These are phyloP conservation scores for Bombylius discolor DNA, from an alignment of 2,888 invertebrate species.

Conservation along the genomic window DNA sequence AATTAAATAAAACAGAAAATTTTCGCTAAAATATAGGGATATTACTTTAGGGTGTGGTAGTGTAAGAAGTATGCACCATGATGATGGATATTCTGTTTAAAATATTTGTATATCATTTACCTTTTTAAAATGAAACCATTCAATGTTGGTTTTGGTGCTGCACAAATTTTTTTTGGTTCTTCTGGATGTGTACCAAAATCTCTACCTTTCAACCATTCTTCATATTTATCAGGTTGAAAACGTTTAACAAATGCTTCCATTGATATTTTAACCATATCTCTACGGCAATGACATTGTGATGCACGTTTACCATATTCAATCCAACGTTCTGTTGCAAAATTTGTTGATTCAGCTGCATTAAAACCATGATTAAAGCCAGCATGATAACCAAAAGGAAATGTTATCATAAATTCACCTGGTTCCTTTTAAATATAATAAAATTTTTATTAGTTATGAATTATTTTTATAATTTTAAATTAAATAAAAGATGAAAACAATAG, in stretches of 20 bases:
- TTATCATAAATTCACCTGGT: slow-evolving; percentile 95
- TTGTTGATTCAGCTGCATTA: slow-evolving; percentile 97
- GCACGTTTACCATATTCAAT: slow-evolving; percentile 93
- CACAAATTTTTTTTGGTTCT: slow-evolving; percentile 41
- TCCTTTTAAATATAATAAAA: slow-evolving; percentile 32
- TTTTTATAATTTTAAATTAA: too few relatives aligned
- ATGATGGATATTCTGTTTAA: too few relatives aligned
- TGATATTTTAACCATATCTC: slow-evolving; percentile 90
- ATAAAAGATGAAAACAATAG: too few relatives aligned
- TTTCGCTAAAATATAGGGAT: too few relatives aligned
- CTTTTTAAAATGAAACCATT: slow-evolving; percentile 17
- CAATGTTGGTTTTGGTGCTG: slow-evolving; percentile 31
- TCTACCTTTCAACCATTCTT: slow-evolving; percentile 77
- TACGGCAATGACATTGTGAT: slow-evolving; percentile 50
- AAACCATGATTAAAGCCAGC: slow-evolving; percentile 97
- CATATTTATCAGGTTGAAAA: slow-evolving; percentile 80
- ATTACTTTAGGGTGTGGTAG: too few relatives aligned
- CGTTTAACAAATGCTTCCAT: slow-evolving; percentile 96
- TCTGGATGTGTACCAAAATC: slow-evolving; percentile 90
- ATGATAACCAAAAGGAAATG: slow-evolving; percentile 97
- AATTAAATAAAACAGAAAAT: too few relatives aligned
- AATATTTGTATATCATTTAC: too few relatives aligned
- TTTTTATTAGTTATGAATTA: too few relatives aligned
- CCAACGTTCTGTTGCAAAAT: slow-evolving; percentile 95
- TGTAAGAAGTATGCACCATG: too few relatives aligned